Evolutionary conservation across 2,113 vertebrate genomes (phyloP).

Genomic region (Daphoenositta chrysoptera): DNA sequence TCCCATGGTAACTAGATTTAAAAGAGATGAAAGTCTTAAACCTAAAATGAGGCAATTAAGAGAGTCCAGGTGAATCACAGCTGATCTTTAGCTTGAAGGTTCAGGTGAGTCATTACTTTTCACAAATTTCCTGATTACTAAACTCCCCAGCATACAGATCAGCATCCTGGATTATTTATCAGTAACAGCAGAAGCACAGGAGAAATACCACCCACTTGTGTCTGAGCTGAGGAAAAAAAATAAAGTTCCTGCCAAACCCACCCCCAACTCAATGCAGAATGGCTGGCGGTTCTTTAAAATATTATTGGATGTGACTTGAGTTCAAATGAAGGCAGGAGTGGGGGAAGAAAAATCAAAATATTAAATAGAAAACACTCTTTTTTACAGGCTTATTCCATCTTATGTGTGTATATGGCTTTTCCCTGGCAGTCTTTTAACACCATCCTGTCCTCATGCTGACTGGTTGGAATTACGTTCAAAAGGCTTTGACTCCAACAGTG

Average conservation of each 20-base stretch:
- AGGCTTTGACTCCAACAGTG: background rate
- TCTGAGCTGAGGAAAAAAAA: background rate
- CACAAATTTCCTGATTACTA: background rate
- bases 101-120: background rate
- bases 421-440: background rate
- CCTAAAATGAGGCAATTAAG: background rate
- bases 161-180: background rate
- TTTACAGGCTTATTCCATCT: background rate
- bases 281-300: background rate
- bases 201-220: background rate
- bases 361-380: background rate
- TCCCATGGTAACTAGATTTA: background rate
- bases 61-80: background rate
- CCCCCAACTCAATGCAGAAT: background rate
- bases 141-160: background rate
- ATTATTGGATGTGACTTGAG: background rate
- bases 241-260: background rate
- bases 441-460: fast-evolving
- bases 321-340: background rate
- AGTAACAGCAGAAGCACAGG: background rate
- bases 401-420: background rate
- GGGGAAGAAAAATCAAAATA: background rate
- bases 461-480: background rate
- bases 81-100: background rate
- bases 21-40: background rate